A percentile compares a stretch with the other conserved stretches of the same genome.
Conservation (phyloP, 2,888 invertebrate genomes). For the Diadegma fenestrale region DNA sequence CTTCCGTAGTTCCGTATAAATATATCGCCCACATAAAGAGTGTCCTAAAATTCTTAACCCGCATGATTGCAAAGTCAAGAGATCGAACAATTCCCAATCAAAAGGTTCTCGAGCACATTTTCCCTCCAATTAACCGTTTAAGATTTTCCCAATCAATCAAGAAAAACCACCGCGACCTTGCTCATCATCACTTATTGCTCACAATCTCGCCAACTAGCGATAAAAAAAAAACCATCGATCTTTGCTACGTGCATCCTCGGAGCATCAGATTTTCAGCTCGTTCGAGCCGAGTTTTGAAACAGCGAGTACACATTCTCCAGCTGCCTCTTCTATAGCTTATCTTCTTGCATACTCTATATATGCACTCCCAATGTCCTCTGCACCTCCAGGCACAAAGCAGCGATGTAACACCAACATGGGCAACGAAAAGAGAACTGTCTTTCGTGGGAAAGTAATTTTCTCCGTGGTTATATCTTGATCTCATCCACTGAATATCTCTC, state of each 20-base stretch:
- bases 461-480: slow-evolving; percentile 83
- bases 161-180: too few species aligned
- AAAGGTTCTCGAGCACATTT: background rate
- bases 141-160: background rate
- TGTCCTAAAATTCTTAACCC: background rate
- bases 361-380: slow-evolving; percentile 67
- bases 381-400: slow-evolving; percentile 70
- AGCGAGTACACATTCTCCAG: slow-evolving; percentile 44
- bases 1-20: slow-evolving; percentile 32
- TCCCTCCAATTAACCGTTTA: background rate
- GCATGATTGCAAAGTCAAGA: background rate
- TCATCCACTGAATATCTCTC: slow-evolving; percentile 69
- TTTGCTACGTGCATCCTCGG: background rate
- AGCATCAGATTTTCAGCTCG: background rate
- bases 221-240: background rate
- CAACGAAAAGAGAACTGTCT: slow-evolving; percentile 40
- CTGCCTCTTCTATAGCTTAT: slow-evolving; percentile 72
- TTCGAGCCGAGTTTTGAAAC: background rate
- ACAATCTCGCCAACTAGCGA: background rate
- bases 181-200: too few species aligned
- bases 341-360: slow-evolving; percentile 65
- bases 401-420: slow-evolving; percentile 77
- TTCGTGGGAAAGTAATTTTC: slow-evolving; percentile 80
- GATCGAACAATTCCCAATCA: background rate
- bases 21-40: slow-evolving; percentile 21